phyloP scores from a whole-genome alignment of 2,888 invertebrate genomes.

The Noctua janthina region DNA sequence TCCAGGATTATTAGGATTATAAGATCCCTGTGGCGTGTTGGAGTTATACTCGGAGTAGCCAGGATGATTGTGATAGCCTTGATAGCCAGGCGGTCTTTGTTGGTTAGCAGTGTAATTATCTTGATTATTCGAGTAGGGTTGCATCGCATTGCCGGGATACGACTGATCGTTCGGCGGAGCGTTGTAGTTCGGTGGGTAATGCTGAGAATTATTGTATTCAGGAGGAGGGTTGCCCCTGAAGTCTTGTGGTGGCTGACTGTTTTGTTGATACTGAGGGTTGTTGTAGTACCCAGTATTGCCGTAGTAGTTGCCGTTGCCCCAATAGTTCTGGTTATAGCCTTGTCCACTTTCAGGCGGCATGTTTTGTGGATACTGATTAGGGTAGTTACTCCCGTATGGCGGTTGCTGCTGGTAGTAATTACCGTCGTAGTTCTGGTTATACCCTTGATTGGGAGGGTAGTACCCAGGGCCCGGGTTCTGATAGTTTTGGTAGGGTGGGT shows the following conservation, averaged over 20 bases:
- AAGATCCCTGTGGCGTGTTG: constrained; percentile 73
- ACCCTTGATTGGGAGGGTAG: constrained; percentile 88
- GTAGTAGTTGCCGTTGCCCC: constrained; percentile 85
- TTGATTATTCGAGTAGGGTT: constrained; percentile 80
- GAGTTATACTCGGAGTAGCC: constrained; percentile 81
- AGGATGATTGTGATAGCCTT: constrained; percentile 76
- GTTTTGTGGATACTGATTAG: constrained; percentile 84
- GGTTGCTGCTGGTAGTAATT: constrained; percentile 84
- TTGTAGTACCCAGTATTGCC: constrained; percentile 85
- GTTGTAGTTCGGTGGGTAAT: constrained; percentile 82
- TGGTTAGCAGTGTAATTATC: constrained; percentile 79
- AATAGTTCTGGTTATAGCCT: constrained; percentile 85
- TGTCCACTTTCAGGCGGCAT: constrained; percentile 76
- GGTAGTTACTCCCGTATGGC: constrained; percentile 83
- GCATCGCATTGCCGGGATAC: constrained; percentile 78
- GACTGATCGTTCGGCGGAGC: constrained; percentile 76
- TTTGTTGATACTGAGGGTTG: constrained; percentile 82
- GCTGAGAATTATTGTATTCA: constrained; percentile 78
- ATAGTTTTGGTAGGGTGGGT: constrained; percentile 84
- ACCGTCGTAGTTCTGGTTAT: constrained; percentile 84
- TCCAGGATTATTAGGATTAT: constrained; percentile 75
- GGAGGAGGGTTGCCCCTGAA: constrained; percentile 77
- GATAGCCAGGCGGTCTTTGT: constrained; percentile 78
- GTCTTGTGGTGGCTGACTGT: constrained; percentile 79
- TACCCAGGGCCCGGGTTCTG: constrained; percentile 82